phyloP scores from a whole-genome alignment of 2,888 invertebrate species.

The Orthosia cruda region DNA sequence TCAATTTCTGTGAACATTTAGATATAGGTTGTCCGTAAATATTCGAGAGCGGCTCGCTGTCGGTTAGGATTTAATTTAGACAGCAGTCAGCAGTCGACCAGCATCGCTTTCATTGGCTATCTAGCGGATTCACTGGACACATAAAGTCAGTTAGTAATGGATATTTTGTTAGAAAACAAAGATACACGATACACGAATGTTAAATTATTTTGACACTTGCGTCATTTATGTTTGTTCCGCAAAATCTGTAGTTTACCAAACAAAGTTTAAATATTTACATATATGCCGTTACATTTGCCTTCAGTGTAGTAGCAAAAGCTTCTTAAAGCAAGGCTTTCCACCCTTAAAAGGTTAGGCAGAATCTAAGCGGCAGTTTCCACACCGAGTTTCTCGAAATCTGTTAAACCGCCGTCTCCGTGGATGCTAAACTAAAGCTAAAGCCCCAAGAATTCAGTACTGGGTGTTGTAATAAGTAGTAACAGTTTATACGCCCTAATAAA shows the following conservation, averaged over 20 bases:
- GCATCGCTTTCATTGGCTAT: conserved; percentile 46
- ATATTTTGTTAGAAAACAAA: conserved; percentile 28
- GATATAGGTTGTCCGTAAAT: conserved; percentile 34
- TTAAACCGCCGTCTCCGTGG: conserved; percentile 27
- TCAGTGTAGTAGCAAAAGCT: background rate
- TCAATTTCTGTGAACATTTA: conserved; percentile 28
- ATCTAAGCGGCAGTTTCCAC: conserved; percentile 6
- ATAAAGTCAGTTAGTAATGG: conserved; percentile 23
- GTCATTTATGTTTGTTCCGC: background rate
- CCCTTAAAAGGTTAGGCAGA: background rate
- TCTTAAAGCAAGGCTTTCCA: background rate
- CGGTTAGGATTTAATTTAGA: conserved; percentile 59
- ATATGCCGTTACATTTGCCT: background rate
- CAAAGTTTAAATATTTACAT: background rate
- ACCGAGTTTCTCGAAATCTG: conserved; percentile 27
- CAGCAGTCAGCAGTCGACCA: conserved; percentile 32
- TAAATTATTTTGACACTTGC: conserved; percentile 2
- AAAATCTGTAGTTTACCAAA: background rate
- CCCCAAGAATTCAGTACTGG: conserved; percentile 29
- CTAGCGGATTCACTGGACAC: conserved; percentile 44
- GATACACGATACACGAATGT: background rate
- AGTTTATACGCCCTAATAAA: conserved; percentile 51
- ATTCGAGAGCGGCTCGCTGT: conserved; percentile 42
- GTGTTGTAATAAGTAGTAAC: conserved; percentile 49
- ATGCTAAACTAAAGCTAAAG: conserved; percentile 29